Percentiles rank a stretch among this genome's conserved stretches.
These are phyloP conservation scores for Gymnosoma rotundatum DNA, from an alignment of 2,888 invertebrate species.

Conservation along the genomic window DNA sequence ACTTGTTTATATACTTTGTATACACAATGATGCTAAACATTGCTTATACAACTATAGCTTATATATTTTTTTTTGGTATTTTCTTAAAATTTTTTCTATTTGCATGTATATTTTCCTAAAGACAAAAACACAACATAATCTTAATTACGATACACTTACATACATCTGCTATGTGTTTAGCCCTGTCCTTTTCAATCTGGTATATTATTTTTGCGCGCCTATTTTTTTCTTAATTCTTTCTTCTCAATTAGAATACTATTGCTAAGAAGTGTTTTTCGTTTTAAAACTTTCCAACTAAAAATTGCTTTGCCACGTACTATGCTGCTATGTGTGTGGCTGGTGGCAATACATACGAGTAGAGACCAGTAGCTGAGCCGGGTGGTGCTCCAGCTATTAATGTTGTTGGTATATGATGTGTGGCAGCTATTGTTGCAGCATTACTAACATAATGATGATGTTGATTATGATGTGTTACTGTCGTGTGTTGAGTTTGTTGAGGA, in stretches of 20 bases:
- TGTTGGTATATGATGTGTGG: slow-evolving; percentile 75
- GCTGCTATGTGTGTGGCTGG: slow-evolving; percentile 81
- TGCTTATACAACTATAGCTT: slow-evolving; percentile 40
- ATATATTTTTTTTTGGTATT: slow-evolving; percentile 45
- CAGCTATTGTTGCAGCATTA: slow-evolving; percentile 73
- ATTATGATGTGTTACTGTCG: slow-evolving; percentile 50
- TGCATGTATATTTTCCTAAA: slow-evolving; percentile 61
- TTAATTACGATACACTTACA: slow-evolving; percentile 58
- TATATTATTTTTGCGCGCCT: slow-evolving; percentile 69
- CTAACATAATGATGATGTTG: slow-evolving; percentile 66
- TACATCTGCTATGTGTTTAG: slow-evolving; percentile 4
- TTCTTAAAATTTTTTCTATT: slow-evolving; percentile 55
- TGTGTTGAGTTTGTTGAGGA: slow-evolving; percentile 60
- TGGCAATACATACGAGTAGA: slow-evolving; percentile 81
- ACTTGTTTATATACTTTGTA: slow-evolving; percentile 32
- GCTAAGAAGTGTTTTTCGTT: slow-evolving; percentile 11
- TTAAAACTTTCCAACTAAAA: slow-evolving; percentile 69
- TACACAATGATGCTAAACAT: slow-evolving; percentile 58
- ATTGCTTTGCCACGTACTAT: slow-evolving; percentile 76
- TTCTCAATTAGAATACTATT: slow-evolving; percentile 9
- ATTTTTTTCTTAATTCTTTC: slow-evolving; percentile 34
- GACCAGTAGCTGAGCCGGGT: slow-evolving; percentile 75
- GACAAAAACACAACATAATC: slow-evolving; percentile 63
- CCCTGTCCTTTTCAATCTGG: slow-evolving; percentile 52
- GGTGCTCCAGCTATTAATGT: slow-evolving; percentile 75